A percentile compares a stretch with the other conserved stretches of the same genome.
phyloP scores from a whole-genome alignment of 1,140 invertebrate species.

The Drosophila punjabiensis region DNA sequence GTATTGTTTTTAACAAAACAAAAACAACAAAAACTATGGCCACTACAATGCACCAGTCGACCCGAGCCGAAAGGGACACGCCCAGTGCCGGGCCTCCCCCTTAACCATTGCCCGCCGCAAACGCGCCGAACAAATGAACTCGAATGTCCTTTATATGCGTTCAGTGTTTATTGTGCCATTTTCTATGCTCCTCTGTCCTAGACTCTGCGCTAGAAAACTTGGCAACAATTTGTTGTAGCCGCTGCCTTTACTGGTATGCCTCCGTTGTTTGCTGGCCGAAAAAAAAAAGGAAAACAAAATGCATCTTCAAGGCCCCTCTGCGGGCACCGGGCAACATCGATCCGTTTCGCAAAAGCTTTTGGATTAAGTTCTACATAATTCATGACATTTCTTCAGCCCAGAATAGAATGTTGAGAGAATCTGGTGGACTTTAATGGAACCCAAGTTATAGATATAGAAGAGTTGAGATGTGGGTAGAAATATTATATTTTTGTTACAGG shows the following conservation, averaged over 20 bases:
- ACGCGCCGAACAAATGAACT: slow-evolving; percentile 77
- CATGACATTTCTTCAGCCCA: slow-evolving; percentile 29
- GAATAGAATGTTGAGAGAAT: slow-evolving; percentile 1
- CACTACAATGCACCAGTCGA: slow-evolving; percentile 66
- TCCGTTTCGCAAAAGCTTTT: slow-evolving; percentile 57
- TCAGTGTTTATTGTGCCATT: slow-evolving; percentile 81
- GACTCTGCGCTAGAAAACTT: slow-evolving; percentile 71
- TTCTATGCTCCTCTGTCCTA: slow-evolving; percentile 60
- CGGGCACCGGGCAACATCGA: slow-evolving; percentile 59
- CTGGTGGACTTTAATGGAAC: slow-evolving; percentile 45
- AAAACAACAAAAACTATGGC: slow-evolving; percentile 12
- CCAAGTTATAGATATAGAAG: slow-evolving; percentile 6
- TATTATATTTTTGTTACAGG: slow-evolving; percentile 5
- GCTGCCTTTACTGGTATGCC: slow-evolving; percentile 24
- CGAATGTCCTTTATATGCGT: slow-evolving; percentile 82
- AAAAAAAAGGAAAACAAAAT: slow-evolving; percentile 17
- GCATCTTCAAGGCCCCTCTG: slow-evolving; percentile 60
- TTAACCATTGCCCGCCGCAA: slow-evolving; percentile 51
- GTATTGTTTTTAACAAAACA: slow-evolving; percentile 73
- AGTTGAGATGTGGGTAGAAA: neutral
- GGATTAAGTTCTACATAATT: slow-evolving; percentile 79
- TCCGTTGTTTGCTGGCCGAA: slow-evolving; percentile 25
- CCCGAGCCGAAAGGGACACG: slow-evolving; percentile 48
- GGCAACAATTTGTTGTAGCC: slow-evolving; percentile 58
- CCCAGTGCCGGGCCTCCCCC: slow-evolving; percentile 42